Base-by-base conservation (phyloP, 1,140 invertebrate species). In the Lordiphosa clarofinis region DNA sequence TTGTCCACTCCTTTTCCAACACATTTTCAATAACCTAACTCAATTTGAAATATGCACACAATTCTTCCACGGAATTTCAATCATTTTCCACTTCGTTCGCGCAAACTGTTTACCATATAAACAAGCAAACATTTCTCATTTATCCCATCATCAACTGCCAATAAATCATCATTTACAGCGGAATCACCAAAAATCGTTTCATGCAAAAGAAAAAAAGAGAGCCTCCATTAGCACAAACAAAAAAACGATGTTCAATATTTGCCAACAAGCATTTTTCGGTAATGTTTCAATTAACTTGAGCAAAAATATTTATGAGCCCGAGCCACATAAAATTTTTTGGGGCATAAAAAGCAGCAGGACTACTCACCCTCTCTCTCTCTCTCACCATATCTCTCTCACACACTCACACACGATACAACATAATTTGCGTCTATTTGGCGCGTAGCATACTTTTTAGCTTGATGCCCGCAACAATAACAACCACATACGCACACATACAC, bases 111-210 rank as follows among this genome's bases (percentile, higher is more conserved):
- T 68, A 47, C 63, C 42, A 59, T 50, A 68, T 42, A 63, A 73
- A 56, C 19, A 56, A 47, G 33, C 39, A 64, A 37, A 73, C 62
- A 72, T 48, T 54, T 52, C 42, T 57, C 58, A 69, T 72, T 70
- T 67, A 57, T 71, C 65, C 66, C 13, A 43, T 64, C 58, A 69
- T 56, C 53, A 52, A 49, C 38, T 55, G 63, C 33, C 50, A 60
- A 81, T 74, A 81, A 81, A 97, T 91, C 93, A 74, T 75, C 71
- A 63, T 28, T 28, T 6, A 1, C 24, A 28, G 24, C 24, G 31
- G 12, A 46, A 46, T 28, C 11, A 28, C 28, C 39, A 60, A 49
- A 57, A 73, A 79, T 65, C 59, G 44, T 53, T 65, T 72, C 49
- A 44, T 60, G 56, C 49, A 39, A 78, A 52, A 55, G 56, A 73